These are phyloP conservation scores for Otus scops DNA, from an alignment of 2,797 vertebrate genomes.

Conservation along the genomic window DNA sequence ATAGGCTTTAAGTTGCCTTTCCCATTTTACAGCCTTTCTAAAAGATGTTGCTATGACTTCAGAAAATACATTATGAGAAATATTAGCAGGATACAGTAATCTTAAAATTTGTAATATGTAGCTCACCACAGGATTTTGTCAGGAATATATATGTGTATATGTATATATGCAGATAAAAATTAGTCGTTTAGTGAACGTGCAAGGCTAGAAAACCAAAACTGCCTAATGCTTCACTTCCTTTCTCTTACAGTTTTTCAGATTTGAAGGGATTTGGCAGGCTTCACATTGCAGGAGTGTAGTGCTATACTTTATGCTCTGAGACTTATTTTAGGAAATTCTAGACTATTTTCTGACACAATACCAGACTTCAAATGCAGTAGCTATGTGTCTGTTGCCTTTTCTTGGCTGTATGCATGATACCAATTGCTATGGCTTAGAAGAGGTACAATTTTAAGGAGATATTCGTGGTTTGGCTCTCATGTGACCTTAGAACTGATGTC, in stretches of 20 bases:
- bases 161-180: not conserved
- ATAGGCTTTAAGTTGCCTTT: not conserved
- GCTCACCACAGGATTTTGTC: not conserved
- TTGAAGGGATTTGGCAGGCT: not conserved
- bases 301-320: not conserved
- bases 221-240: not conserved
- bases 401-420: not conserved
- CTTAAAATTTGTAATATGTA: not conserved
- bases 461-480: not conserved
- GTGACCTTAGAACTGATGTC: not conserved
- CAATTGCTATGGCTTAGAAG: not conserved
- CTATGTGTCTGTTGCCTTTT: not conserved
- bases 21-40: not conserved
- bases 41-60: not conserved
- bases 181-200: not conserved
- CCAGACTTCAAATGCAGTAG: not conserved
- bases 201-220: not conserved
- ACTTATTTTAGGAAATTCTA: not conserved
- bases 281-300: not conserved
- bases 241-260: not conserved
- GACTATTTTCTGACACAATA: slow-evolving; percentile 8
- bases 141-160: not conserved
- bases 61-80: not conserved
- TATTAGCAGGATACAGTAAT: not conserved
- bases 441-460: not conserved